phyloP scores from a whole-genome alignment of 2,113 vertebrate genomes.

The Collichthys lucidus region DNA sequence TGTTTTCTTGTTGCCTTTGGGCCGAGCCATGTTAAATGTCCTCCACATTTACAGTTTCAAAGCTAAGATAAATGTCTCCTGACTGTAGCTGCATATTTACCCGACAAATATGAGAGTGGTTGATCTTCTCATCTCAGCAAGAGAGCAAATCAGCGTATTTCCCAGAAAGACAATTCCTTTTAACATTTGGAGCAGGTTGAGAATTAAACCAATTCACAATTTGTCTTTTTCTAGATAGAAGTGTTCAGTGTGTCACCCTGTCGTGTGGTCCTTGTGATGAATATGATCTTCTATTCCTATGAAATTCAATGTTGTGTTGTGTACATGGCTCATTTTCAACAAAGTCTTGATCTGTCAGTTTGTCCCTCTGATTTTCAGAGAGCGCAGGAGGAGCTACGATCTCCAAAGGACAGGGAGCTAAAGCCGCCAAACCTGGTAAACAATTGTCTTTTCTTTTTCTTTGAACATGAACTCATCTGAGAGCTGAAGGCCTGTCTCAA shows the following conservation, averaged over 20 bases:
- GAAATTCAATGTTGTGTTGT: too few relatives aligned
- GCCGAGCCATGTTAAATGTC: too few relatives aligned
- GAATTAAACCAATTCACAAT: neutral
- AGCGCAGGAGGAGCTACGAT: slow-evolving; percentile 27
- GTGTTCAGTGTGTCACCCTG: neutral
- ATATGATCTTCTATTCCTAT: neutral
- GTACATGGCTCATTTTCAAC: neutral
- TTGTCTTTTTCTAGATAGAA: neutral
- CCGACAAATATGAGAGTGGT: neutral
- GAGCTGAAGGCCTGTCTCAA: neutral
- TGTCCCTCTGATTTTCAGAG: slow-evolving; percentile 51
- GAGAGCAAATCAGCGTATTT: neutral
- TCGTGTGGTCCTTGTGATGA: neutral
- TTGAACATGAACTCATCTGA: neutral
- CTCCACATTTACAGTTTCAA: too few relatives aligned
- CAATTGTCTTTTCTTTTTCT: neutral
- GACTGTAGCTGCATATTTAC: neutral
- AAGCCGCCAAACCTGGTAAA: slow-evolving; percentile 73
- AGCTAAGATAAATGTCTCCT: too few relatives aligned
- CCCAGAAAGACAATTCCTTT: slow-evolving; percentile 19
- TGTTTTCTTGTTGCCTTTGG: too few relatives aligned
- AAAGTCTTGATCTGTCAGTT: neutral
- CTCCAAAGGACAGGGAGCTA: slow-evolving; percentile 65
- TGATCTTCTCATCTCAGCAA: neutral
- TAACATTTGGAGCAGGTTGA: neutral